Evolutionary conservation across 2,888 invertebrate genomes (phyloP).

Genomic region (Lycophotia porphyrea): DNA sequence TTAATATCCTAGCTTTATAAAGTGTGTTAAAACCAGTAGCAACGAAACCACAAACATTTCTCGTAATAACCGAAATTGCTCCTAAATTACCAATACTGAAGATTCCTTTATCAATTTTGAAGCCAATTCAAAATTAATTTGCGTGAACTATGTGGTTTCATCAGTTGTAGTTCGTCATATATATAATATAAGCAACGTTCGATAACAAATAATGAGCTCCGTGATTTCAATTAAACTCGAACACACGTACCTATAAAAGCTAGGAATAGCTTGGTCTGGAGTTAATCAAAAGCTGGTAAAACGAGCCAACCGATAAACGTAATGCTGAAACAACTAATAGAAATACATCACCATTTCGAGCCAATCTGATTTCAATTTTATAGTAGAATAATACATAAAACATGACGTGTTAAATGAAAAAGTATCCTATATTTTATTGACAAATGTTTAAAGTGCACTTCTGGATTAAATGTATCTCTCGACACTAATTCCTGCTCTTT

Average conservation of each 20-base stretch:
- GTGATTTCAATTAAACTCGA: conserved; percentile 51
- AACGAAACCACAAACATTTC: conserved; percentile 15
- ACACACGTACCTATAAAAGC: conserved; percentile 43
- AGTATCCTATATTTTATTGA: conserved; percentile 43
- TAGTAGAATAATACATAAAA: conserved; percentile 21
- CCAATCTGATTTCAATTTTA: conserved; percentile 41
- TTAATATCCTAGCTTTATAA: background rate
- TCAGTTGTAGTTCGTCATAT: conserved; percentile 22
- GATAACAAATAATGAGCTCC: conserved; percentile 42
- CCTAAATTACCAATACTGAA: conserved; percentile 24
- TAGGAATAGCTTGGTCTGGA: conserved; percentile 55
- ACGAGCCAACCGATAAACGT: conserved; percentile 49
- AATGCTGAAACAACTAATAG: conserved; percentile 38
- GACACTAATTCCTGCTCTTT: conserved; percentile 8
- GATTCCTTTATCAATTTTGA: conserved; percentile 27
- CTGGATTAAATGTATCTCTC: conserved; percentile 28
- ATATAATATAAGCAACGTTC: conserved; percentile 28
- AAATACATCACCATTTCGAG: conserved; percentile 45
- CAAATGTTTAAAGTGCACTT: conserved; percentile 22
- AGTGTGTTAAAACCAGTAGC: conserved; percentile 7
- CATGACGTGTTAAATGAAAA: conserved; percentile 43
- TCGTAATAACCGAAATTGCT: conserved; percentile 21
- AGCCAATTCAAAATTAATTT: conserved; percentile 41
- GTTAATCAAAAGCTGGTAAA: conserved; percentile 51
- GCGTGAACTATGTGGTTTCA: conserved; percentile 34